Base-by-base conservation (phyloP, 2,888 invertebrate species). In the Nomada goodeniana region DNA sequence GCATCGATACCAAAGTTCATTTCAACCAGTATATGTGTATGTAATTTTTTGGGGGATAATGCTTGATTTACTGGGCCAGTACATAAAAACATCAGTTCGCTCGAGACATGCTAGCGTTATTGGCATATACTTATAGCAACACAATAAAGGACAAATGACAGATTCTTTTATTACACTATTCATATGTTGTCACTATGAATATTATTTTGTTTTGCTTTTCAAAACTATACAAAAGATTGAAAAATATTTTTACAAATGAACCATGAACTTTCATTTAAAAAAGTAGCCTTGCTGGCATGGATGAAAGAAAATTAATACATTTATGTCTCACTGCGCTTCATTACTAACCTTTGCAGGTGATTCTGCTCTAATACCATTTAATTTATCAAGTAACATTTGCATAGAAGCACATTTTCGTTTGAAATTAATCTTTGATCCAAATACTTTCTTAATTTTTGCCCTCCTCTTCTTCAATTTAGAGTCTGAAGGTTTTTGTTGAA, bases 381-480 rank as follows among this genome's bases (percentile, higher is more conserved):
- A 94, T 83, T 94, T 95, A 88, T 95, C 94, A 9, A 95, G 92
- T 86, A 96, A 95, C 61, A 94, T 94, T 89, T 95, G 94, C 95
- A 96, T 95, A 3, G 95, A 94, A 83, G 95, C 94, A 88, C 94
- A 94, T 87, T 94, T 95, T 88, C 94, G 94, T 84, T 95, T 95
- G 26, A 94, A 88, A 87, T 94, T 94, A 83, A 94, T 92, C 89
- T 95, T 95, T 80, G 94, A 95, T 36, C 95, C 95, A 85, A 95
- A 93, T 1, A 95, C 90, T 87, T 95, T 95, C 89, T 95, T 95
- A 42, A 95, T 95, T 92, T 95, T 96, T 50, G 95, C 95, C 76
- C 95, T 94, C 60, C 96, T 94, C 87, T 95, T 95, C 89, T 95
- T 95, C 44, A 95, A 94, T 91, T 96, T 96, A 0, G 90, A 86